These are phyloP conservation scores for Listrodromus nycthemerus DNA, from an alignment of 2,888 invertebrate species.

Conservation along the genomic window DNA sequence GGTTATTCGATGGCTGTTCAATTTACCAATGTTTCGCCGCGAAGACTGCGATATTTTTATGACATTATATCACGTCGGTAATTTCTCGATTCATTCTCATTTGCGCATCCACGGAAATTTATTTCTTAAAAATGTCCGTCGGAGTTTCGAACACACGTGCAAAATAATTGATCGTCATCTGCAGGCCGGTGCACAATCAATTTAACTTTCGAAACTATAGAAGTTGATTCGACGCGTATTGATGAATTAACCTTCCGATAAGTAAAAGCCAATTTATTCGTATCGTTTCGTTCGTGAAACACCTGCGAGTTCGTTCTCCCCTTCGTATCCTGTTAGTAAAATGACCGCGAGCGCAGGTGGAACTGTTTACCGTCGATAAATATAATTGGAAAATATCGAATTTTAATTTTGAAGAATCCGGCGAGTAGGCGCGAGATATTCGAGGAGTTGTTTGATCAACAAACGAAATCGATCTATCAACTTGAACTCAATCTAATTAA, in stretches of 20 bases:
- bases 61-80: conserved; percentile 42
- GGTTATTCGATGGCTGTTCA: conserved; percentile 40
- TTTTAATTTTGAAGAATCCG: neutral
- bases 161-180: conserved; percentile 53
- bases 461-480: neutral
- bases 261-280: conserved; percentile 32
- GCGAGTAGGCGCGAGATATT: neutral
- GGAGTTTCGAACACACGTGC: conserved; percentile 28
- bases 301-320: conserved; percentile 30
- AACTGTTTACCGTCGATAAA: conserved; percentile 16
- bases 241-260: conserved; percentile 47
- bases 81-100: conserved; percentile 35
- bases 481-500: neutral
- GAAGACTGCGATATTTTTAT: conserved; percentile 44
- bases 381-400: conserved; percentile 4
- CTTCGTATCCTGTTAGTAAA: conserved; percentile 6
- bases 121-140: neutral
- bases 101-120: neutral
- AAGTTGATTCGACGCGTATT: conserved; percentile 15
- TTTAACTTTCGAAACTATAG: conserved; percentile 30
- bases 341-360: conserved; percentile 38
- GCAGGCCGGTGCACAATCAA: conserved; percentile 35
- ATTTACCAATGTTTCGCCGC: conserved; percentile 50
- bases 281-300: conserved; percentile 27
- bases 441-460: neutral